Evolutionary conservation across 2,113 vertebrate genomes (phyloP).

Genomic region (Globicephala melas): DNA sequence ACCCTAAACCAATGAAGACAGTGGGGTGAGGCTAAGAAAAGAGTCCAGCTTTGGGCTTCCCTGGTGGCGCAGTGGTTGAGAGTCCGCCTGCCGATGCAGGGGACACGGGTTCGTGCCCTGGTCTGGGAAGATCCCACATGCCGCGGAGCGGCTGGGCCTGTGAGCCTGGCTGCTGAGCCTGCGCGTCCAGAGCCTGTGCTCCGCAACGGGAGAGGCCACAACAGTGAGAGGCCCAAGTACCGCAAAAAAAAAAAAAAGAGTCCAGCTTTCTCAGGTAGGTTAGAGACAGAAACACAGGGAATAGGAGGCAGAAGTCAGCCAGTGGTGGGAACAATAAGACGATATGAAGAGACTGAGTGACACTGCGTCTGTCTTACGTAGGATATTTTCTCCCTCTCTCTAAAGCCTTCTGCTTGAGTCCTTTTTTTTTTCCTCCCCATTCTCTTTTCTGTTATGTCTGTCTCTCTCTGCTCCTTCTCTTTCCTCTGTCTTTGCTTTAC

Average conservation of each 20-base stretch:
- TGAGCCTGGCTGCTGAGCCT: too few species aligned
- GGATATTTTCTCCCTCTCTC: background rate
- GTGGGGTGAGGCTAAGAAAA: background rate
- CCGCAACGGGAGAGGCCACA: too few species aligned
- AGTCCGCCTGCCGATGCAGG: too few species aligned
- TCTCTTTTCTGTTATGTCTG: background rate
- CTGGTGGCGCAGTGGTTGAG: too few species aligned
- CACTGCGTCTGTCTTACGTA: rapidly evolving
- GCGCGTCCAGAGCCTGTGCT: too few species aligned
- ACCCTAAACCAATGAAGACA: background rate
- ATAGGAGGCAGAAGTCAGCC: background rate
- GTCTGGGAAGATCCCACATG: too few species aligned
- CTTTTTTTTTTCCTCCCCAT: background rate
- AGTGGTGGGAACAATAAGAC: background rate
- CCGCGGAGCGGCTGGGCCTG: too few species aligned
- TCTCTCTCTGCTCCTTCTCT: background rate
- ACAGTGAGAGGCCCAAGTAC: too few species aligned
- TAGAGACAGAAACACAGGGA: background rate
- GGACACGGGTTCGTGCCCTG: too few species aligned
- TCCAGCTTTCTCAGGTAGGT: background rate
- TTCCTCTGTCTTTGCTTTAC: background rate
- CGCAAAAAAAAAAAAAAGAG: background rate
- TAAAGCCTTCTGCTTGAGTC: background rate
- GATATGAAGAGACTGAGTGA: background rate
- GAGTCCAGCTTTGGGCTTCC: background rate